Conservation (phyloP, 2,113 vertebrate genomes). For the Dissostichus mawsoni region DNA sequence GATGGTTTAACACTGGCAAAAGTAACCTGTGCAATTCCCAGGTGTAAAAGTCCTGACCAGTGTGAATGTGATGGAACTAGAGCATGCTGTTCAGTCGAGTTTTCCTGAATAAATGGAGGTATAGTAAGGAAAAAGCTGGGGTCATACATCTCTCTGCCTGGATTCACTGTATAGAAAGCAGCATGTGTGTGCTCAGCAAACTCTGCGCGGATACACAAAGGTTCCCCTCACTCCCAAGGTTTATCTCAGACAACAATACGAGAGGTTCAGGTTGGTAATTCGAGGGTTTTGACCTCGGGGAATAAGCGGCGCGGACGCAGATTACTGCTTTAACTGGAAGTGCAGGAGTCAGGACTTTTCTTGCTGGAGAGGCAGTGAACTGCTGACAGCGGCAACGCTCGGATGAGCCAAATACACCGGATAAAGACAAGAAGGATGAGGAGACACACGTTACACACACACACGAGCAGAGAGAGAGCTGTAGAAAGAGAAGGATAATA, state of each 20-base stretch:
- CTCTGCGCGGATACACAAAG: slow-evolving; percentile 3
- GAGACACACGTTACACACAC: slow-evolving; percentile 3
- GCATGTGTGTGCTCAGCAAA: slow-evolving; percentile 24
- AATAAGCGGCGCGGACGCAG: slow-evolving; percentile 14
- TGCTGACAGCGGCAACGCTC: slow-evolving; percentile 41
- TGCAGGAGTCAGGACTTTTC: slow-evolving; percentile 56
- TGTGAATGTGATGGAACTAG: neutral
- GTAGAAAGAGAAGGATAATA: neutral
- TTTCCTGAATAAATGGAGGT: neutral
- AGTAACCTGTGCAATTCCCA: neutral
- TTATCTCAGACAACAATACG: slow-evolving; percentile 26
- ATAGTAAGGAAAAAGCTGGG: neutral
- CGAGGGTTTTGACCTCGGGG: slow-evolving; percentile 33
- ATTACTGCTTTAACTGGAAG: slow-evolving; percentile 45
- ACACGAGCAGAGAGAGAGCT: neutral
- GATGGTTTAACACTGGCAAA: no score
- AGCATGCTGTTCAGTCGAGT: neutral
- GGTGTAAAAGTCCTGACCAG: neutral
- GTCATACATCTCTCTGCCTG: neutral
- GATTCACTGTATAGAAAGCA: slow-evolving; percentile 4
- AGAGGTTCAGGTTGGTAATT: slow-evolving; percentile 27
- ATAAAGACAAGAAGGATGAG: slow-evolving; percentile 17
- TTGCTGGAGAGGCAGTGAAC: slow-evolving; percentile 38
- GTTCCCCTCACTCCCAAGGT: neutral
- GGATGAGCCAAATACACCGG: neutral